Evolutionary conservation across 2,113 vertebrate genomes (phyloP).

Genomic region (Anhinga anhinga): DNA sequence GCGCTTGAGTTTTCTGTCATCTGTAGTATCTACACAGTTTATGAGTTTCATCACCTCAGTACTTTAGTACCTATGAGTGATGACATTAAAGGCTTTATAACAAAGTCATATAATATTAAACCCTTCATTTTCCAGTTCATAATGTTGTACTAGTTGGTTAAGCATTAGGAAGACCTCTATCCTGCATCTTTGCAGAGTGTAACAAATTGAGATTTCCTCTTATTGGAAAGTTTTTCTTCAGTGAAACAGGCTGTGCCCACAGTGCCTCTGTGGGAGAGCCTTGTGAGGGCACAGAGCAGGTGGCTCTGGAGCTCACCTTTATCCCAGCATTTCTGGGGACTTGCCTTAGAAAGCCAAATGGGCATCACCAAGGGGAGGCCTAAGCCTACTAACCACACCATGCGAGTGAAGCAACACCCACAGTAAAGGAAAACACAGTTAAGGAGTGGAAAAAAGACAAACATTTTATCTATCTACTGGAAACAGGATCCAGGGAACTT

Average conservation of each 20-base stretch:
- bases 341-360: background rate
- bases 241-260: rapidly evolving
- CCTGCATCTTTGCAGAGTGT: background rate
- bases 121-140: background rate
- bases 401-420: background rate
- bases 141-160: background rate
- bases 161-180: background rate
- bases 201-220: background rate
- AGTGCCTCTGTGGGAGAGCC: background rate
- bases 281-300: rapidly evolving
- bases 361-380: background rate
- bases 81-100: background rate
- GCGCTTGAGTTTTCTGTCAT: background rate
- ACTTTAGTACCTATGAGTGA: background rate
- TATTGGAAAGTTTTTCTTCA: background rate
- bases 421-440: background rate
- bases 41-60: background rate
- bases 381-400: background rate
- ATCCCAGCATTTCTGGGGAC: background rate
- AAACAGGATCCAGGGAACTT: background rate
- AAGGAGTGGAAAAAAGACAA: background rate
- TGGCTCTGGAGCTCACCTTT: background rate
- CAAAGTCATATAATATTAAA: background rate
- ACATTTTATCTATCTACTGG: background rate
- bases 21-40: background rate